Evolutionary conservation across 2,113 vertebrate species (phyloP).

Genomic region (Pampusana beccarii): DNA sequence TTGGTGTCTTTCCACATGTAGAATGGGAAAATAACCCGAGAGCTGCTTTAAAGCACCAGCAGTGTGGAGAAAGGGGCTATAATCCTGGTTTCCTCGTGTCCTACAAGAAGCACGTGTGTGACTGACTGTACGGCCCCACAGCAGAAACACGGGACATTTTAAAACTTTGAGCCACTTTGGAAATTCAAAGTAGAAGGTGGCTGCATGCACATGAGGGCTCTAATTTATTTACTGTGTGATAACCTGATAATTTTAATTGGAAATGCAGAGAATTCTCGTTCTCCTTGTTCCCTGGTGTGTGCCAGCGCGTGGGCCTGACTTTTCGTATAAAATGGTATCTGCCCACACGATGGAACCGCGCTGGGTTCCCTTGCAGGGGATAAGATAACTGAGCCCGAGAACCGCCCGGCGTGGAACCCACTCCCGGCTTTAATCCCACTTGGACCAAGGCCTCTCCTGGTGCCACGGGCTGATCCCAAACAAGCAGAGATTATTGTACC

Average conservation of each 20-base stretch:
- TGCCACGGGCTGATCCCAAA: constrained; percentile 9
- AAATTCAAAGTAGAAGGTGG: not conserved
- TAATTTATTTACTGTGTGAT: not conserved
- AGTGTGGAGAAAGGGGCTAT: not conserved
- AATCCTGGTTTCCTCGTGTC: not conserved
- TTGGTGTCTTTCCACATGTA: not conserved
- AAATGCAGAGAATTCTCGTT: not conserved
- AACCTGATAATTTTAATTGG: constrained; percentile 18
- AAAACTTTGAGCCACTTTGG: not conserved
- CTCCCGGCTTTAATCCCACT: not conserved
- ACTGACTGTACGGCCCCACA: not conserved
- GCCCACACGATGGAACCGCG: constrained; percentile 12
- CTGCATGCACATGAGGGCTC: not conserved
- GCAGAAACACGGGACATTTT: not conserved
- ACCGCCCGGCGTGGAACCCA: too few relatives aligned
- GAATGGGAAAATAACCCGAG: not conserved
- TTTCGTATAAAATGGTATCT: not conserved
- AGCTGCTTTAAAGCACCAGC: not conserved
- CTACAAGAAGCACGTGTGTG: not conserved
- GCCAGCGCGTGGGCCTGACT: constrained; percentile 50
- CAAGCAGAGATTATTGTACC: not conserved
- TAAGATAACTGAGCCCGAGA: too few relatives aligned
- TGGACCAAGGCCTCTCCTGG: not conserved
- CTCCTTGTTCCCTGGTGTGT: constrained; percentile 9
- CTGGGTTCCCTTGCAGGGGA: constrained; percentile 21